These are phyloP conservation scores for Entosphenus tridentatus DNA, from an alignment of 2,113 vertebrate species.

Conservation along the genomic window DNA sequence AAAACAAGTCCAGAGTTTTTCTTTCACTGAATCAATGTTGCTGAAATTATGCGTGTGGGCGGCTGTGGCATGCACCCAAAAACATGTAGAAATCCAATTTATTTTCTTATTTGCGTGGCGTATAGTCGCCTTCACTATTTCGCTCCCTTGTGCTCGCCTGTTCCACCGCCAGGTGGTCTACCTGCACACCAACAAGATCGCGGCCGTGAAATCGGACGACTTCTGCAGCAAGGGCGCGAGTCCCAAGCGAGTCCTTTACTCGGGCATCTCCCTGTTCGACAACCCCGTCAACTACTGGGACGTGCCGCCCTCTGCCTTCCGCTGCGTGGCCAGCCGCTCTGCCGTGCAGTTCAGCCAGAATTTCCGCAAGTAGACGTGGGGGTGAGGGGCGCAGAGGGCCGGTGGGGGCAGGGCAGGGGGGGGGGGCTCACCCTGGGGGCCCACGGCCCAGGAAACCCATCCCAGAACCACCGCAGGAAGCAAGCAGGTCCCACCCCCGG, in stretches of 20 bases:
- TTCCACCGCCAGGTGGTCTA: constrained; percentile 19
- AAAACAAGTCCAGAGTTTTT: too few species aligned
- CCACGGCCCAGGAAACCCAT: too few species aligned
- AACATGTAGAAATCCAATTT: too few species aligned
- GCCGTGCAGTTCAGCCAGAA: constrained; percentile 51
- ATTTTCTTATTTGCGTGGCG: too few species aligned
- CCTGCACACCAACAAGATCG: constrained; percentile 53
- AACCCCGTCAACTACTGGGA: constrained; percentile 74
- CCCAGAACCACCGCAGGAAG: too few species aligned
- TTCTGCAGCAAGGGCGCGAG: constrained; percentile 51
- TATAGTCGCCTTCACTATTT: too few species aligned
- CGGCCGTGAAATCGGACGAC: constrained; percentile 33
- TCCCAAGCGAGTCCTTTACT: constrained; percentile 52
- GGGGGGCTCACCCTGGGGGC: not conserved
- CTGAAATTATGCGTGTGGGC: too few species aligned
- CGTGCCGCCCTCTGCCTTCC: constrained; percentile 54
- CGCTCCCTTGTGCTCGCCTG: too few species aligned
- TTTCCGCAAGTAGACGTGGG: not conserved
- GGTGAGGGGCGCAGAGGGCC: not conserved
- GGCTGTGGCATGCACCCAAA: too few species aligned
- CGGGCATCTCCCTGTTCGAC: constrained; percentile 51
- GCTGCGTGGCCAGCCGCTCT: constrained; percentile 43
- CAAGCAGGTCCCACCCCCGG: too few species aligned
- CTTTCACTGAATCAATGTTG: too few species aligned
- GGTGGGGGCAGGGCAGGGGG: not conserved